Evolutionary conservation across 2,113 vertebrate species (phyloP).

Genomic region (Peromyscus polionotus): DNA sequence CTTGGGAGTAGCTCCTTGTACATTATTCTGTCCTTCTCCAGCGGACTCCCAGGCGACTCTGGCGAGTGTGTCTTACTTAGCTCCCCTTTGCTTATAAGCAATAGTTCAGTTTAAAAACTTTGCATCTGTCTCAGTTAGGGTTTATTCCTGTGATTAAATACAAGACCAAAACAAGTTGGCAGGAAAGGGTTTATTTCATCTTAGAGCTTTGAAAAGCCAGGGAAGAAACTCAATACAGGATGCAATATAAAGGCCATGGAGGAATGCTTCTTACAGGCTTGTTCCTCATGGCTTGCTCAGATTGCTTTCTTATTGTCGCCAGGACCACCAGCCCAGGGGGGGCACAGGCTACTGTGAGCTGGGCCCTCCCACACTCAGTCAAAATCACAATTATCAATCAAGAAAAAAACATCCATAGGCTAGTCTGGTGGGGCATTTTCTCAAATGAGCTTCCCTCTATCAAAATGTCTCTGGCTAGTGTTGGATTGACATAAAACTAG

Average conservation of each 20-base stretch:
- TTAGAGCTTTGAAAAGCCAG: background rate
- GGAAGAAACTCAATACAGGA: background rate
- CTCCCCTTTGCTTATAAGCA: background rate
- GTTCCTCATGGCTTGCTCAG: background rate
- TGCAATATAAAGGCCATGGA: background rate
- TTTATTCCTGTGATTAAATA: background rate
- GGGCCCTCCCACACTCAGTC: background rate
- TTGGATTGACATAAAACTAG: background rate
- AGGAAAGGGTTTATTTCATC: background rate
- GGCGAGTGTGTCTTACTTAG: background rate
- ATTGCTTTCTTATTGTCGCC: background rate
- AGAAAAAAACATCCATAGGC: background rate
- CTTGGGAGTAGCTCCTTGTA: background rate
- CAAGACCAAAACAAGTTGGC: background rate
- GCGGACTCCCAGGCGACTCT: background rate
- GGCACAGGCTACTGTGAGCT: background rate
- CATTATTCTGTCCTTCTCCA: background rate
- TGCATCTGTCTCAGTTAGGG: background rate
- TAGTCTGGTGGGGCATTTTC: background rate
- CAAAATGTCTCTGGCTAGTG: background rate
- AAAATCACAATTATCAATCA: background rate
- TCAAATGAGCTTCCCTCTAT: background rate
- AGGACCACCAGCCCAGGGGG: too few relatives aligned
- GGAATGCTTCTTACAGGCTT: background rate
- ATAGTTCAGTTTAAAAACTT: background rate